These are phyloP conservation scores for Alosa sapidissima DNA, from an alignment of 2,797 vertebrate species.

Conservation along the genomic window DNA sequence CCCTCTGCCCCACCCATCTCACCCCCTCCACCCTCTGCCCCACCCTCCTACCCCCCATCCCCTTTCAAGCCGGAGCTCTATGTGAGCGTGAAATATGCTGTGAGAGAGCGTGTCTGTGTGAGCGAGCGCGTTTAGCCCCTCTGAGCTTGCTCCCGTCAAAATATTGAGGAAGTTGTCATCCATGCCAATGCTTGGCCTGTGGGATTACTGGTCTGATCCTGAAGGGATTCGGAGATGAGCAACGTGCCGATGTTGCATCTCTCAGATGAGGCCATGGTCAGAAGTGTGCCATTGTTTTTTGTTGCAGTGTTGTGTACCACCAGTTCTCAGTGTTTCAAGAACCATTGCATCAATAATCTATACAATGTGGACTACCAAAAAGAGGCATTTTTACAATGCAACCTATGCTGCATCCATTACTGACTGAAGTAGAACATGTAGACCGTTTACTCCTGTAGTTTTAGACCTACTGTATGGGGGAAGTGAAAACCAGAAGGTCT, in stretches of 20 bases:
- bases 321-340: neutral
- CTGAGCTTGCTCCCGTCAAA: slow-evolving; percentile 41
- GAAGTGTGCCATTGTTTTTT: neutral
- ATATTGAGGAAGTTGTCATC: slow-evolving; percentile 26
- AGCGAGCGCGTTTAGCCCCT: slow-evolving; percentile 33
- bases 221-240: slow-evolving; percentile 19
- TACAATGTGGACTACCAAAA: too few relatives aligned
- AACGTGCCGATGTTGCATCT: too few relatives aligned
- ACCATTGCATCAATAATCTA: neutral
- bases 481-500: neutral
- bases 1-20: neutral
- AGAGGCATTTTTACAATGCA: neutral
- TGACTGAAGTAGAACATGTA: neutral
- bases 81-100: slow-evolving; percentile 9
- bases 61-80: neutral
- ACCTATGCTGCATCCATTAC: neutral
- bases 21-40: slow-evolving; percentile 5
- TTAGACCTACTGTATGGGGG: neutral
- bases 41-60: slow-evolving; percentile 24
- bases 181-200: neutral
- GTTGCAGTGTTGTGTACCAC: neutral
- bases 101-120: slow-evolving; percentile 20
- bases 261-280: neutral
- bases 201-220: neutral
- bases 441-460: too few relatives aligned